A percentile compares a stretch with the other conserved stretches of the same genome.
These are phyloP conservation scores for Marronus borbonicus DNA, from an alignment of 2,888 invertebrate genomes.

Conservation along the genomic window DNA sequence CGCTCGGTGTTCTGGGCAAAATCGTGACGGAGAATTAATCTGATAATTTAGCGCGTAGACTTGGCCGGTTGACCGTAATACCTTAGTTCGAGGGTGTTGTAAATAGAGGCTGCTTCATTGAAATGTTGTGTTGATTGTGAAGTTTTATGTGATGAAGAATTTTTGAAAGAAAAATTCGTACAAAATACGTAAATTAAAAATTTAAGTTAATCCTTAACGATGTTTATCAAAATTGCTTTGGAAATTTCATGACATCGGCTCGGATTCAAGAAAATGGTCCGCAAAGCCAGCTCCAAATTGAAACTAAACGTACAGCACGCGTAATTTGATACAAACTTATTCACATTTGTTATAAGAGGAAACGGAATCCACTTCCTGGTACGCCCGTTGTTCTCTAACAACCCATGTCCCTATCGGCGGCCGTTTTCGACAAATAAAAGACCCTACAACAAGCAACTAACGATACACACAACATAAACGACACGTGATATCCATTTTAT, in stretches of 20 bases:
- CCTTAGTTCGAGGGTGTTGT: not conserved
- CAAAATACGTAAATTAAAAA: too few relatives aligned
- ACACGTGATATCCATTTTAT: conserved; percentile 42
- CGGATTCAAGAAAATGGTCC: too few relatives aligned
- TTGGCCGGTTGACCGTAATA: conserved; percentile 26
- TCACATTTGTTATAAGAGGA: conserved; percentile 24
- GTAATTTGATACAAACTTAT: conserved; percentile 42
- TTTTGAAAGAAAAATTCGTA: too few relatives aligned
- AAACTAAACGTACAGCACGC: not conserved
- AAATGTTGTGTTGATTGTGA: too few relatives aligned
- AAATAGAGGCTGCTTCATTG: not conserved
- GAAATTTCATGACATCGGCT: too few relatives aligned
- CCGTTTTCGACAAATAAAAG: conserved; percentile 35
- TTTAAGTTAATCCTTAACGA: too few relatives aligned
- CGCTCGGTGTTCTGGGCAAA: conserved; percentile 13
- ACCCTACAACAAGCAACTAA: conserved; percentile 26
- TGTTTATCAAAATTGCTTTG: too few relatives aligned
- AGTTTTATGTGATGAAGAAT: too few relatives aligned
- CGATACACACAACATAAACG: conserved; percentile 8
- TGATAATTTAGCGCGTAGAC: conserved; percentile 22
- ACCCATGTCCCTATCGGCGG: not conserved
- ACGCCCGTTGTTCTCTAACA: conserved; percentile 10
- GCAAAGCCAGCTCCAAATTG: too few relatives aligned
- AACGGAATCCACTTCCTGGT: conserved; percentile 39
- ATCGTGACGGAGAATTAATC: conserved; percentile 38